Percentiles rank a stretch among this genome's conserved stretches.
These are phyloP conservation scores for Capra hircus DNA, from an alignment of 2,113 vertebrate species.

Conservation along the genomic window DNA sequence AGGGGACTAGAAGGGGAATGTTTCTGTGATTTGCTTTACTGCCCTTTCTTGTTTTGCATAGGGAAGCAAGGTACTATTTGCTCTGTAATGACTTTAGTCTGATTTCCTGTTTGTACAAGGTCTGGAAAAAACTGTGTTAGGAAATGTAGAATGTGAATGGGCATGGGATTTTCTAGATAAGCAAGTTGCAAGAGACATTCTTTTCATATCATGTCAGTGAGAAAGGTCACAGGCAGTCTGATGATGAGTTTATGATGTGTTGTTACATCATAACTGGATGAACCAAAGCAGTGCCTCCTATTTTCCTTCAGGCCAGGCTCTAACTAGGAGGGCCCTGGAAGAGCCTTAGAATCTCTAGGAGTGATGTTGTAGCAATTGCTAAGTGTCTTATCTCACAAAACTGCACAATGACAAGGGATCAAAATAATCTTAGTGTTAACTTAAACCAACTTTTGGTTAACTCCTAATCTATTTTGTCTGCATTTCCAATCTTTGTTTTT, in stretches of 20 bases:
- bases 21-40: not conserved
- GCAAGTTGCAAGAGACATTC: not conserved
- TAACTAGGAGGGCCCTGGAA: not conserved
- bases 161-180: not conserved
- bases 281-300: not conserved
- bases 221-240: not conserved
- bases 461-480: not conserved
- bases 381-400: not conserved
- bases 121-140: not conserved
- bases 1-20: not conserved
- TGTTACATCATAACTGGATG: not conserved
- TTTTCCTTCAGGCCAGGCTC: not conserved
- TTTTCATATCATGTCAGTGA: not conserved
- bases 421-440: conserved; percentile 6
- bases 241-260: not conserved
- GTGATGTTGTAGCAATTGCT: not conserved
- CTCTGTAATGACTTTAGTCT: not conserved
- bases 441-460: not conserved
- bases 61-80: not conserved
- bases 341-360: not conserved
- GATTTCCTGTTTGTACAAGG: conserved; percentile 4
- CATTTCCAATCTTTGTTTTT: conserved; percentile 3
- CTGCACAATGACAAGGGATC: not conserved
- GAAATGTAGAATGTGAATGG: not conserved
- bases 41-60: not conserved